Percentiles rank a stretch among this genome's conserved stretches.
Evolutionary conservation across 2,888 invertebrate species (phyloP).

Genomic region (Eupsilia transversa): DNA sequence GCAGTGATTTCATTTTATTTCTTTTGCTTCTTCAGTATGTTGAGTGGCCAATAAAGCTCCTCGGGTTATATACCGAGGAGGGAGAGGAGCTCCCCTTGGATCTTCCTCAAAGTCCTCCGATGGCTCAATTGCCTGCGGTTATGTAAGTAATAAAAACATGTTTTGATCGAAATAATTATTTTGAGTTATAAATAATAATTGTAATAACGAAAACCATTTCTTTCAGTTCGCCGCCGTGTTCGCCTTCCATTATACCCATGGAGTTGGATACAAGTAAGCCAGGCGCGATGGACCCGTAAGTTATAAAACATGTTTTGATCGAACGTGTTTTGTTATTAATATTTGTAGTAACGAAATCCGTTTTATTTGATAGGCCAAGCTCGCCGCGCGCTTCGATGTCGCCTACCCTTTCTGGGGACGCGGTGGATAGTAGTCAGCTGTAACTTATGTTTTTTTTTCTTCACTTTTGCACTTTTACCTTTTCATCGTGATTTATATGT

Average conservation of each 20-base stretch:
- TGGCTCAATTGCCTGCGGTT: background rate
- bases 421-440: background rate
- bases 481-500: too few relatives aligned
- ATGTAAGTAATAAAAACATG: background rate
- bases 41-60: background rate
- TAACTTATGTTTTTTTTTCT: background rate
- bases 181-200: background rate
- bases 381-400: background rate
- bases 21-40: background rate
- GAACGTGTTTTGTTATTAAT: too few relatives aligned
- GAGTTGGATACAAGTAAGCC: background rate
- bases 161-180: background rate
- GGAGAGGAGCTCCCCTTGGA: background rate
- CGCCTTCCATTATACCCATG: background rate
- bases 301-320: background rate
- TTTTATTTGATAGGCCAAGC: background rate
- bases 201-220: background rate
- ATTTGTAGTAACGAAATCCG: background rate
- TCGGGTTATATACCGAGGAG: background rate
- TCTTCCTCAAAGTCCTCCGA: background rate
- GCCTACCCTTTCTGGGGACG: background rate
- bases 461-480: too few relatives aligned
- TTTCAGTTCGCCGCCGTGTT: background rate
- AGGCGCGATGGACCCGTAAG: background rate
- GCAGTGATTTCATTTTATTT: background rate